phyloP scores from a whole-genome alignment of 1,140 invertebrate species.

The Gonatopus flavifemur region DNA sequence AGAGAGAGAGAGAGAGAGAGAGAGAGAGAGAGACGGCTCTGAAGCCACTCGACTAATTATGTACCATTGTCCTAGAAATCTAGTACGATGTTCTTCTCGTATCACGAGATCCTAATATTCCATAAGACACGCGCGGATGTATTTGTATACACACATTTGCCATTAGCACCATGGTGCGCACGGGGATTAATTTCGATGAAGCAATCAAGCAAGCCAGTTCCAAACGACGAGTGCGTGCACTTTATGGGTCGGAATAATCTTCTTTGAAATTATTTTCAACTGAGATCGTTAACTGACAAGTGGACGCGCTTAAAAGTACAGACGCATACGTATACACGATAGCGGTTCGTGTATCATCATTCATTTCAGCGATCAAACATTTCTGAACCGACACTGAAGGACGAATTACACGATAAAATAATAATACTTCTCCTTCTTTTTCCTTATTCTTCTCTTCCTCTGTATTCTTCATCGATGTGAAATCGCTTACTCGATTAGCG shows the following conservation, averaged over 20 bases:
- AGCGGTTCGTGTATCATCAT: too few relatives aligned
- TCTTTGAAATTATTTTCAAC: slow-evolving; percentile 28
- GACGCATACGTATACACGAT: too few relatives aligned
- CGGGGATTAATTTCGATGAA: slow-evolving; percentile 24
- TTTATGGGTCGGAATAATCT: slow-evolving; percentile 27
- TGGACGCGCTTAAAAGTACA: too few relatives aligned
- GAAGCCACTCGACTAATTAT: slow-evolving; percentile 53
- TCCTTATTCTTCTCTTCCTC: too few relatives aligned
- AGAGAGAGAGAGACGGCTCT: not conserved
- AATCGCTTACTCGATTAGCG: slow-evolving; percentile 55
- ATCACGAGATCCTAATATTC: slow-evolving; percentile 35
- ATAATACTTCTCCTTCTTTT: too few relatives aligned
- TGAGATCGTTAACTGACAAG: slow-evolving; percentile 18
- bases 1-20: not conserved
- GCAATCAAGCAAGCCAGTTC: too few relatives aligned
- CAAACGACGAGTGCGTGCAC: too few relatives aligned
- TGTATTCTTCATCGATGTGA: slow-evolving; percentile 47
- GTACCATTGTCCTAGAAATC: slow-evolving; percentile 48
- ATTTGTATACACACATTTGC: too few relatives aligned
- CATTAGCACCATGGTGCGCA: slow-evolving; percentile 1
- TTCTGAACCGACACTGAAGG: too few relatives aligned
- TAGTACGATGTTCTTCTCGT: slow-evolving; percentile 33
- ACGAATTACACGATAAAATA: too few relatives aligned
- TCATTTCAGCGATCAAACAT: too few relatives aligned
- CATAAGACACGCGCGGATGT: slow-evolving; percentile 17